Base-by-base conservation (phyloP, 1,140 invertebrate genomes). In the Dinoponera quadriceps region DNA sequence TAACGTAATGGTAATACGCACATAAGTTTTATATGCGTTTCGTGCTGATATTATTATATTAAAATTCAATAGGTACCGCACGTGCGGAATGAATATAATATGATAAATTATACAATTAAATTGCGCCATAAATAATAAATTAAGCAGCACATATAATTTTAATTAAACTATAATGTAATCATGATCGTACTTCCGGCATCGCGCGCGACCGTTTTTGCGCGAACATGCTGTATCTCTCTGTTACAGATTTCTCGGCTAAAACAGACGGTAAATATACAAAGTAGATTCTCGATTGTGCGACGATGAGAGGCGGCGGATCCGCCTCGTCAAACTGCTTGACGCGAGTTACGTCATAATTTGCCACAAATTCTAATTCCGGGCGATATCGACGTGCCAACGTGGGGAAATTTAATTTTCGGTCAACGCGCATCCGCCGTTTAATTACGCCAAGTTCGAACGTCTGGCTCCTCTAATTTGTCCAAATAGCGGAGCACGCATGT, bases 331-430 rank as follows among this genome's bases (percentile, higher is more conserved):
- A 65, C 7, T 20, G 44, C 69, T 54, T 69, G 51, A 49, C 55
- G 51, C 2, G 33, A 84, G 60, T 69, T 84, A 63, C n/a, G 51
- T 51, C 22, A 49, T 66, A 72, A 73, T 51, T 33, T 55, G 63
- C 48, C 72, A 44, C 55, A 71, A 63, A 57, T 44, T n/a, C 44
- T 57, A 65, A 77, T 65, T 84, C 57, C 20, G 65, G 59, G 78
- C 55, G 44, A 69, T 78, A 87, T 87, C 66, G 71, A 85, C 85
- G 69, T 85, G 68, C 71, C 78, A 72, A 78, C 63, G 71, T 22
- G 74, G 59, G 77, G 78, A 85, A 87, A 81, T 86, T 87, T 84
- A 75, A 84, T 87, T 87, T 86, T 48, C 55, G 75, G 20, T 59
- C 22, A 65, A 44, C 82, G 38, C 59, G 51, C 59, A 83, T 72